These are phyloP conservation scores for Sorex fumeus DNA, from an alignment of 2,113 vertebrate genomes.

Conservation along the genomic window DNA sequence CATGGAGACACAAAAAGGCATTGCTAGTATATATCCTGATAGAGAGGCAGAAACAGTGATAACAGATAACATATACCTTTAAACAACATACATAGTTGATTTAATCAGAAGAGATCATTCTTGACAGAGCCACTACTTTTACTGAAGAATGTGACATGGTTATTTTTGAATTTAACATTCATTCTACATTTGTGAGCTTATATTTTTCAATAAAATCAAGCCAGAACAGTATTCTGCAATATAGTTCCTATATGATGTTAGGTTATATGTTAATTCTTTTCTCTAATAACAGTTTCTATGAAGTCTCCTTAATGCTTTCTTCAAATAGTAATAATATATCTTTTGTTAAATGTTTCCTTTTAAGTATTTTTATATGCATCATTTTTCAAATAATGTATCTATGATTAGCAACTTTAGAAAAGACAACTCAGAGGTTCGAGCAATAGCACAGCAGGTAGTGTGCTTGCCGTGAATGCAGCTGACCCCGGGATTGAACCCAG, in stretches of 20 bases:
- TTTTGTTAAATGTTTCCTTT: background rate
- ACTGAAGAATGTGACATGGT: background rate
- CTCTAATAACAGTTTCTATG: background rate
- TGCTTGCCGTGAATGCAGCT: background rate
- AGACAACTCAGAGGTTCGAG: too few relatives aligned
- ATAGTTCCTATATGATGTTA: background rate
- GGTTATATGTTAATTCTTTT: background rate
- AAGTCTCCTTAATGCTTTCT: background rate
- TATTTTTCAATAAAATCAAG: slow-evolving; percentile 11
- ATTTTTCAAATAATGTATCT: background rate
- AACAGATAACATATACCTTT: background rate
- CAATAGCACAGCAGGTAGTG: too few relatives aligned
- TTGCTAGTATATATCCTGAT: background rate
- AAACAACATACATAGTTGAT: background rate
- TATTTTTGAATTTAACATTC: slow-evolving; percentile 11
- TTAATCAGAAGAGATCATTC: background rate
- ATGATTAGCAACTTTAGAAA: background rate
- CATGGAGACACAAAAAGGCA: background rate
- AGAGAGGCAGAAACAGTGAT: background rate
- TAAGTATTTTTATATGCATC: background rate
- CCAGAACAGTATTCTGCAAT: background rate
- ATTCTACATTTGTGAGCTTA: background rate
- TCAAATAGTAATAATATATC: background rate
- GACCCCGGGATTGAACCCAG: too few relatives aligned
- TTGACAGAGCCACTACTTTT: background rate